phyloP scores from a whole-genome alignment of 53 echinoderm and acorn worm species.

The Stichopus horrens region DNA sequence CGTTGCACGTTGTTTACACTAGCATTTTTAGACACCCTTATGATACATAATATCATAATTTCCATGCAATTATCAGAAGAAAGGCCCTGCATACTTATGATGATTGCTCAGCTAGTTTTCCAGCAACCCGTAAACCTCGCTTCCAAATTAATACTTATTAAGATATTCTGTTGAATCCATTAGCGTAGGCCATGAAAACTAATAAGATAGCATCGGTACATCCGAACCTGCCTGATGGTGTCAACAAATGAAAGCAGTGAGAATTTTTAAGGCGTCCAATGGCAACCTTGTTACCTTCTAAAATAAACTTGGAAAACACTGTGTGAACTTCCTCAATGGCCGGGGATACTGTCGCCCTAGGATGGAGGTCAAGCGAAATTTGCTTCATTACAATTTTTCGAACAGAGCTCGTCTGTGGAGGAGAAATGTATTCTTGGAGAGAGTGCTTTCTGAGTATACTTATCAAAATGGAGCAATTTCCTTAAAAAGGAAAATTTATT shows the following conservation, averaged over 20 bases:
- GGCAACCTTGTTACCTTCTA: background rate
- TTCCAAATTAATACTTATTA: background rate
- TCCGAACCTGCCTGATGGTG: background rate
- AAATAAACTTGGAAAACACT: background rate
- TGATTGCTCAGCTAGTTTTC: background rate
- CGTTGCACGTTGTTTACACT: too few species aligned
- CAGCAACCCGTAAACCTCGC: conserved; percentile 1
- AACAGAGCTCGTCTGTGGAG: too few species aligned
- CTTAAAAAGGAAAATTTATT: too few species aligned
- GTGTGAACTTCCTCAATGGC: background rate
- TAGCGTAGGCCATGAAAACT: conserved; percentile 4
- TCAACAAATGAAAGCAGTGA: background rate
- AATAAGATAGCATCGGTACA: background rate
- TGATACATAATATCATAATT: too few species aligned
- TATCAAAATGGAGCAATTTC: too few species aligned
- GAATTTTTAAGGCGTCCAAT: background rate
- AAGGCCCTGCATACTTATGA: background rate
- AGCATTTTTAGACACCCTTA: too few species aligned
- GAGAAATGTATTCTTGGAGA: background rate
- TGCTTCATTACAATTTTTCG: background rate
- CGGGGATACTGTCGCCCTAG: background rate
- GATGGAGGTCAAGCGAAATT: background rate
- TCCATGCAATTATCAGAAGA: too few species aligned
- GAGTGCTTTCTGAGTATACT: too few species aligned
- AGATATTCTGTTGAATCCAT: conserved; percentile 4